Conservation (phyloP, 2,888 invertebrate species). For the Diloba caeruleocephala region DNA sequence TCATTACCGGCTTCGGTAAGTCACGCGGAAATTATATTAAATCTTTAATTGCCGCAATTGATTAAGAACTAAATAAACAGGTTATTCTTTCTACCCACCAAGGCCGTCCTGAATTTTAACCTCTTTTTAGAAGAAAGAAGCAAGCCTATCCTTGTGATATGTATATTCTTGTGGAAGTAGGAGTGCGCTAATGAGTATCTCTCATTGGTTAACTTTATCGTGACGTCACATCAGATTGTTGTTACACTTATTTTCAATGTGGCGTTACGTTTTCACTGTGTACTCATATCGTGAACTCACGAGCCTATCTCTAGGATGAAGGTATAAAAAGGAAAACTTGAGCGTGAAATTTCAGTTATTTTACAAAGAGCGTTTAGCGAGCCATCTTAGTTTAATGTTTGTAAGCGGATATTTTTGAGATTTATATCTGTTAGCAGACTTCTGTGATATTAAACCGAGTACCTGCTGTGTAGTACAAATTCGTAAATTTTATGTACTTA, state of each 20-base stretch:
- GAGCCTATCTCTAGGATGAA: slow-evolving; percentile 53
- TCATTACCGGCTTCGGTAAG: too few relatives aligned
- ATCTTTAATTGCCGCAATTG: too few relatives aligned
- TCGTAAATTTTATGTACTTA: slow-evolving; percentile 20
- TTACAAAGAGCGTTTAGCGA: slow-evolving; percentile 42
- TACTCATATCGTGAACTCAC: slow-evolving; percentile 59
- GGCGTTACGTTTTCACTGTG: slow-evolving; percentile 63
- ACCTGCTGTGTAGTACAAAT: slow-evolving; percentile 11
- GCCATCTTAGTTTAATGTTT: slow-evolving; percentile 47
- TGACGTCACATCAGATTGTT: slow-evolving; percentile 74
- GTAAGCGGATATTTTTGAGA: slow-evolving; percentile 36
- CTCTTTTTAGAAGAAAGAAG: slow-evolving; percentile 58
- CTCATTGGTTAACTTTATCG: slow-evolving; percentile 68
- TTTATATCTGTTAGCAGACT: slow-evolving; percentile 45
- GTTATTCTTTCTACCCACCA: too few relatives aligned
- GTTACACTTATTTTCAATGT: slow-evolving; percentile 74
- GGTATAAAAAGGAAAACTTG: slow-evolving; percentile 71
- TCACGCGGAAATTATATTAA: too few relatives aligned
- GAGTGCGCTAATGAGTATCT: slow-evolving; percentile 71
- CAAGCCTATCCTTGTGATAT: slow-evolving; percentile 58
- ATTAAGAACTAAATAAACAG: too few relatives aligned
- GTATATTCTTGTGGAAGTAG: slow-evolving; percentile 69
- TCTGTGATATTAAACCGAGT: background rate
- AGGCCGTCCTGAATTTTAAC: too few relatives aligned
- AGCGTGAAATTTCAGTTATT: slow-evolving; percentile 61